phyloP scores from a whole-genome alignment of 2,888 invertebrate species.

The Drosophila pullipes region DNA sequence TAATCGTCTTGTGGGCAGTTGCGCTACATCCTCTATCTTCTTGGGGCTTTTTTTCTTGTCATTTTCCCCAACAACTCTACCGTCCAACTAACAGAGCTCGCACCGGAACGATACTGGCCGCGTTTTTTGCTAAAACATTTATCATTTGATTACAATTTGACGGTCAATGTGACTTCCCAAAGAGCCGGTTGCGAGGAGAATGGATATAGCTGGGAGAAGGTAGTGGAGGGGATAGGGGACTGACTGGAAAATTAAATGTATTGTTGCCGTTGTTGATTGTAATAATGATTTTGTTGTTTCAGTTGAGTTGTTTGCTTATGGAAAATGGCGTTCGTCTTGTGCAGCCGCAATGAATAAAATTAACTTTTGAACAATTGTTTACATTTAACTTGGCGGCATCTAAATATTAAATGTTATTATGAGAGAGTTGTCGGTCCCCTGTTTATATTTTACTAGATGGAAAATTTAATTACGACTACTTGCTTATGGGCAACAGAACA shows the following conservation, averaged over 20 bases:
- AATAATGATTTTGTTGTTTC: conserved; percentile 58
- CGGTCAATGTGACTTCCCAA: conserved; percentile 65
- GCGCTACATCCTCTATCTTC: conserved; percentile 10
- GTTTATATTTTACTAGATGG: conserved; percentile 64
- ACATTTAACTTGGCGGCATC: conserved; percentile 54
- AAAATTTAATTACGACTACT: conserved; percentile 64
- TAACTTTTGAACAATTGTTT: conserved; percentile 70
- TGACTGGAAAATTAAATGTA: conserved; percentile 56
- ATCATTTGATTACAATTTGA: conserved; percentile 80
- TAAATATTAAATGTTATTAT: conserved; percentile 61
- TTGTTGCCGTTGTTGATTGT: conserved; percentile 55
- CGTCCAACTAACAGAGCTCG: background rate
- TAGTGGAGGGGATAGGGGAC: background rate
- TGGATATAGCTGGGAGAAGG: background rate
- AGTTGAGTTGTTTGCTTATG: conserved; percentile 57
- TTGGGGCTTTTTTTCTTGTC: conserved; percentile 42
- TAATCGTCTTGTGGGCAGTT: conserved; percentile 77
- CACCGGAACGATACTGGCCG: conserved; percentile 13
- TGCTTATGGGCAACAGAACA: conserved; percentile 32
- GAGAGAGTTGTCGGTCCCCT: conserved; percentile 56
- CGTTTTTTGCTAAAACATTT: conserved; percentile 61
- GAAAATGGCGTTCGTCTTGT: conserved; percentile 18
- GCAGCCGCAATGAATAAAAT: conserved; percentile 56
- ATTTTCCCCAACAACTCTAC: conserved; percentile 45
- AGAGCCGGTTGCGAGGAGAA: conserved; percentile 14